Evolutionary conservation across 2,113 vertebrate genomes (phyloP).

Genomic region (Neogale vison): DNA sequence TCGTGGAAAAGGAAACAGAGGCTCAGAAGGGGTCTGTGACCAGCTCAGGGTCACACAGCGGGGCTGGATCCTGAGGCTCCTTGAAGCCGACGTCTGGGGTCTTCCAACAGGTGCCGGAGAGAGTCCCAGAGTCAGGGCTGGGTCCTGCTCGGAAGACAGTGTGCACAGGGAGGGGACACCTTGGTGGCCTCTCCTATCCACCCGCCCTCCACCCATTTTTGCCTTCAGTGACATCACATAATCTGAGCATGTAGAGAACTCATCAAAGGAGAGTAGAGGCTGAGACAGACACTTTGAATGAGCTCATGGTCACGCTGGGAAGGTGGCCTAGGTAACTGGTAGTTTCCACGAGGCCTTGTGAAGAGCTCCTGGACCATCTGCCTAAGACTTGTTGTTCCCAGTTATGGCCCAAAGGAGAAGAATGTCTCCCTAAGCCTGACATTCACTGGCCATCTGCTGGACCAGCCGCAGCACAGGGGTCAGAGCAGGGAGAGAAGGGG

Average conservation of each 20-base stretch:
- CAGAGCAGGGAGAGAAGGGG: not conserved
- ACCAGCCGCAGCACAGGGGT: fast-evolving
- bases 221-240: not conserved
- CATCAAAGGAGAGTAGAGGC: not conserved
- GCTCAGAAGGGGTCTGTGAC: not conserved
- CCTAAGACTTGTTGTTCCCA: not conserved
- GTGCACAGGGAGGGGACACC: too few species aligned
- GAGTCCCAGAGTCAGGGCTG: not conserved
- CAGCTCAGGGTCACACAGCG: not conserved
- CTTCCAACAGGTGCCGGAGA: not conserved
- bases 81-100: not conserved
- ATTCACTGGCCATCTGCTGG: not conserved
- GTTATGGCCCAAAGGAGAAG: not conserved
- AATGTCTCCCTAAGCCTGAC: not conserved
- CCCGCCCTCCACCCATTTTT: not conserved
- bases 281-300: not conserved
- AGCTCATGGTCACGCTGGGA: not conserved
- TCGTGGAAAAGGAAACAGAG: not conserved
- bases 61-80: not conserved
- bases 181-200: too few species aligned
- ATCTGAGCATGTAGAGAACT: not conserved
- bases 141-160: not conserved
- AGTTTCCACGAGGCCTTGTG: not conserved
- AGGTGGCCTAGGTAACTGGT: too few species aligned
- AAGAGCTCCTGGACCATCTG: not conserved